These are phyloP conservation scores for Blera fallax DNA, from an alignment of 2,888 invertebrate genomes.

Conservation along the genomic window DNA sequence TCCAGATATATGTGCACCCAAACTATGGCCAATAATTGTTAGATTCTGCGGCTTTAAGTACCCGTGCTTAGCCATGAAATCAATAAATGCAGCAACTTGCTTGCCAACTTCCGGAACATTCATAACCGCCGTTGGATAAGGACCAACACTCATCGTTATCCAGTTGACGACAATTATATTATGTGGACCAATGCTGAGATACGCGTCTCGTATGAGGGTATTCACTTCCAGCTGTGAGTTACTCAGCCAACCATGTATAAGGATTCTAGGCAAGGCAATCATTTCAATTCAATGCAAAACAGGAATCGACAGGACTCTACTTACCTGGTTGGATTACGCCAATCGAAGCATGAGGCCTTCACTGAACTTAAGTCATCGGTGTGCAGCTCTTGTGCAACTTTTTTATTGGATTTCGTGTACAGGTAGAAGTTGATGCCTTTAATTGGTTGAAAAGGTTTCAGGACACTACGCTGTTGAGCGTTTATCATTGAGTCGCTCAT, in stretches of 20 bases:
- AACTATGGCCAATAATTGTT: slow-evolving; percentile 84
- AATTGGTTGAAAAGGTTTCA: too few relatives aligned
- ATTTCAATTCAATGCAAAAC: background rate
- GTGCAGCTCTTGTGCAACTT: slow-evolving; percentile 60
- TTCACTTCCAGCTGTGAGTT: slow-evolving; percentile 80
- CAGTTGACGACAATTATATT: slow-evolving; percentile 85
- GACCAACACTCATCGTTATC: slow-evolving; percentile 80
- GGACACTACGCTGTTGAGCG: too few relatives aligned
- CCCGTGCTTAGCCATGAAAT: slow-evolving; percentile 82
- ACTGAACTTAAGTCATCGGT: slow-evolving; percentile 41
- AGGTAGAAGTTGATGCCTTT: slow-evolving; percentile 73
- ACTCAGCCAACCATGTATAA: slow-evolving; percentile 84
- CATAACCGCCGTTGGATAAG: slow-evolving; percentile 83
- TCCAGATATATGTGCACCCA: slow-evolving; percentile 85
- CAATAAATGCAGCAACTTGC: slow-evolving; percentile 76
- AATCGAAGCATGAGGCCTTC: slow-evolving; percentile 71
- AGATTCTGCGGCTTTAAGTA: slow-evolving; percentile 82
- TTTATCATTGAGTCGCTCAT: too few relatives aligned
- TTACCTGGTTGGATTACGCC: slow-evolving; percentile 73
- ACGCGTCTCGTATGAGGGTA: slow-evolving; percentile 78
- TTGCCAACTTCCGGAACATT: slow-evolving; percentile 77
- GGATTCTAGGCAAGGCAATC: slow-evolving; percentile 67
- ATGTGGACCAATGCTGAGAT: slow-evolving; percentile 83
- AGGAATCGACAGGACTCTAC: slow-evolving; percentile 16
- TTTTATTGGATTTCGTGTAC: slow-evolving; percentile 77